Percentiles rank a stretch among this genome's conserved stretches.
Conservation (phyloP, 2,113 vertebrate species). For the Gasterosteus nipponicus region DNA sequence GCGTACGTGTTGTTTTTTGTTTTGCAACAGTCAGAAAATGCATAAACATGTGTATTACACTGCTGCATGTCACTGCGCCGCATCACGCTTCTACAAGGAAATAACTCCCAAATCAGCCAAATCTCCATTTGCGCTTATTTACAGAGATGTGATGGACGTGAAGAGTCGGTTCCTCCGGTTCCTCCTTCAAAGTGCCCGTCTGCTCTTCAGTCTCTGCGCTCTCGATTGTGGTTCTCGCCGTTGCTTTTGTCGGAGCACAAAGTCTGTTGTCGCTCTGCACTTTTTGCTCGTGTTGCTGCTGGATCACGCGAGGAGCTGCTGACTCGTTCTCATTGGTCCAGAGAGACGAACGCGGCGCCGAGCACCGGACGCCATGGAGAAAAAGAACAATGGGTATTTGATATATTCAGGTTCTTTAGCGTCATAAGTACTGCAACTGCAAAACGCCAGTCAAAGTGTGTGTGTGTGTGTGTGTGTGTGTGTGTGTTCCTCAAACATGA, state of each 20-base stretch:
- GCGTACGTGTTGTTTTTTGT: constrained; percentile 35
- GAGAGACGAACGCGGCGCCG: constrained; percentile 14
- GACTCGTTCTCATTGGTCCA: constrained; percentile 13
- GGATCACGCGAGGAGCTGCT: constrained; percentile 25
- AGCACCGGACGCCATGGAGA: constrained; percentile 40
- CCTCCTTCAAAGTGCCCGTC: constrained; percentile 45
- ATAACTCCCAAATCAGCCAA: constrained; percentile 36
- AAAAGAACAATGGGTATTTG: constrained; percentile 1
- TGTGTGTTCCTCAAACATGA: constrained; percentile 85
- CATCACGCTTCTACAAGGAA: constrained; percentile 58
- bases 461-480: constrained; percentile 74
- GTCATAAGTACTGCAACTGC: constrained; percentile 30
- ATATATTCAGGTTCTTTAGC: constrained; percentile 22
- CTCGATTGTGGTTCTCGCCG: constrained; percentile 73
- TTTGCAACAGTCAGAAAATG: constrained; percentile 34
- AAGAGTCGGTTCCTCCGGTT: constrained; percentile 17
- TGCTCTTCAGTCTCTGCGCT: constrained; percentile 43
- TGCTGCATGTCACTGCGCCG: constrained; percentile 40
- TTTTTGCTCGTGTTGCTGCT: constrained; percentile 62
- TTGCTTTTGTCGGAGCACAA: constrained; percentile 32
- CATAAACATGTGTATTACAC: constrained; percentile 24
- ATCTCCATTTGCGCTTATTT: constrained; percentile 62
- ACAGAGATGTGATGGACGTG: constrained; percentile 50
- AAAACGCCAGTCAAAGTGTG: constrained; percentile 33
- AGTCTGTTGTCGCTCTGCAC: not conserved